These are phyloP conservation scores for Chironex yamaguchii DNA, from an alignment of 30 jellyfish, hydroid and myxozoan genomes.

Conservation along the genomic window DNA sequence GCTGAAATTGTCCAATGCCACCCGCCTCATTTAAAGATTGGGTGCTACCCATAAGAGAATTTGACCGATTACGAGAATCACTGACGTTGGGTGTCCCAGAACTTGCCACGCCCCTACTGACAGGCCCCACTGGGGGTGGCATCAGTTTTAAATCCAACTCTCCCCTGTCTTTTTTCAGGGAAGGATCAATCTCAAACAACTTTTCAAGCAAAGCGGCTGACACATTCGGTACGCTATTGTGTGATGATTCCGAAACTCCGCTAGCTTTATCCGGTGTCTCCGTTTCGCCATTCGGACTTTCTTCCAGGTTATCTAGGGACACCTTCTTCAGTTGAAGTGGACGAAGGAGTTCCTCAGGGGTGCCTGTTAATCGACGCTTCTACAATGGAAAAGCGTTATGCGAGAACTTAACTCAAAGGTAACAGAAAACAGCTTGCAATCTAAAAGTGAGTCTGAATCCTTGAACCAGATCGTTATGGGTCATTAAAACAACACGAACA, in stretches of 20 bases:
- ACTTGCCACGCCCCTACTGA: slow-evolving; percentile 52
- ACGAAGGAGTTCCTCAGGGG: slow-evolving; percentile 87
- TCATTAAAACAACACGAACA: too few relatives aligned
- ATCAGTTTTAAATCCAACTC: slow-evolving; percentile 69
- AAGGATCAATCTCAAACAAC: slow-evolving; percentile 80
- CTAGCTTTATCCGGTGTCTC: slow-evolving; percentile 15
- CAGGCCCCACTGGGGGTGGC: slow-evolving; percentile 91
- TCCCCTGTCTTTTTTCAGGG: slow-evolving; percentile 59
- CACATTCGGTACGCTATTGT: slow-evolving; percentile 37
- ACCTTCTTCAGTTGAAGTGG: slow-evolving; percentile 26
- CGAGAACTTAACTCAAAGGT: too few relatives aligned
- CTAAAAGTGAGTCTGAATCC: too few relatives aligned
- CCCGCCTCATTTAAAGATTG: slow-evolving; percentile 77
- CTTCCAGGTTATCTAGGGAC: neutral
- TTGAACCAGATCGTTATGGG: too few relatives aligned
- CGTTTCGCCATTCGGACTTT: neutral
- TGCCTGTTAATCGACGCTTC: slow-evolving; percentile 91
- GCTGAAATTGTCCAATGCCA: slow-evolving; percentile 79
- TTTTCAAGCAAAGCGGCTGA: slow-evolving; percentile 74
- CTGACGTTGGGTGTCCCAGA: slow-evolving; percentile 32
- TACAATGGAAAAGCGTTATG: neutral
- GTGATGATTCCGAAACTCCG: neutral
- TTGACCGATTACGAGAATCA: slow-evolving; percentile 24
- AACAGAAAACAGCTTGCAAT: too few relatives aligned
- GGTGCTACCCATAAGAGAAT: slow-evolving; percentile 78